A percentile compares a stretch with the other conserved stretches of the same genome.
Conservation (phyloP, 1,140 invertebrate genomes). For the Drosophila arawakana region DNA sequence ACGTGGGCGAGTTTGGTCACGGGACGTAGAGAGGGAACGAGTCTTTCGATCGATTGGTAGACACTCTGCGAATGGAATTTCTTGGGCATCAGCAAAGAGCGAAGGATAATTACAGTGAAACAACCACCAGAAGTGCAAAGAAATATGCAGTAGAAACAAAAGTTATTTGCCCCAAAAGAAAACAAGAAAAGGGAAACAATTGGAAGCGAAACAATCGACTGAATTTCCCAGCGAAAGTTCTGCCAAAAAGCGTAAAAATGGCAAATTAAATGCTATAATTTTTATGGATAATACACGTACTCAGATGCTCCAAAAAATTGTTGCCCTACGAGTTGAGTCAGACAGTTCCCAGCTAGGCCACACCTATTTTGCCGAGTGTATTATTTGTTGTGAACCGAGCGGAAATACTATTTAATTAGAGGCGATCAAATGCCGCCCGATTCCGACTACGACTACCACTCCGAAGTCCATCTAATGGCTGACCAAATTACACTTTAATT, state of each 20-base stretch:
- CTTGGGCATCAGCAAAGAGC: slow-evolving; percentile 56
- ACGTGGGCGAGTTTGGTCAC: slow-evolving; percentile 34
- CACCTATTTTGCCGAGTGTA: slow-evolving; percentile 54
- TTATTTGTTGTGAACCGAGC: slow-evolving; percentile 69
- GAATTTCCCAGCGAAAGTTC: slow-evolving; percentile 28
- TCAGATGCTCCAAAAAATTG: slow-evolving; percentile 4
- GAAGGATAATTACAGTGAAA: slow-evolving; percentile 61
- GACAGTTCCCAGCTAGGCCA: slow-evolving; percentile 48
- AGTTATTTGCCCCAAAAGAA: background rate
- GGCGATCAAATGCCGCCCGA: slow-evolving; percentile 76
- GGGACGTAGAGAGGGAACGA: background rate
- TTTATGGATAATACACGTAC: slow-evolving; percentile 15
- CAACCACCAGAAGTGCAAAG: slow-evolving; percentile 6
- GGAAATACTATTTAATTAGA: slow-evolving; percentile 83
- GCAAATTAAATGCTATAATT: slow-evolving; percentile 32
- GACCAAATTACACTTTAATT: slow-evolving; percentile 83
- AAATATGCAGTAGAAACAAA: slow-evolving; percentile 16
- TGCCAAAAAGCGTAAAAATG: background rate
- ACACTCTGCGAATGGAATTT: slow-evolving; percentile 58
- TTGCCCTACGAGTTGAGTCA: slow-evolving; percentile 20
- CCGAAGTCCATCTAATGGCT: slow-evolving; percentile 62
- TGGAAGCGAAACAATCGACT: slow-evolving; percentile 7
- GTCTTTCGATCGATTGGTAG: slow-evolving; percentile 17
- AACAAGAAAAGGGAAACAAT: background rate
- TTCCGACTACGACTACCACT: slow-evolving; percentile 12